phyloP scores from a whole-genome alignment of 2,113 vertebrate genomes.

The Colossoma macropomum region DNA sequence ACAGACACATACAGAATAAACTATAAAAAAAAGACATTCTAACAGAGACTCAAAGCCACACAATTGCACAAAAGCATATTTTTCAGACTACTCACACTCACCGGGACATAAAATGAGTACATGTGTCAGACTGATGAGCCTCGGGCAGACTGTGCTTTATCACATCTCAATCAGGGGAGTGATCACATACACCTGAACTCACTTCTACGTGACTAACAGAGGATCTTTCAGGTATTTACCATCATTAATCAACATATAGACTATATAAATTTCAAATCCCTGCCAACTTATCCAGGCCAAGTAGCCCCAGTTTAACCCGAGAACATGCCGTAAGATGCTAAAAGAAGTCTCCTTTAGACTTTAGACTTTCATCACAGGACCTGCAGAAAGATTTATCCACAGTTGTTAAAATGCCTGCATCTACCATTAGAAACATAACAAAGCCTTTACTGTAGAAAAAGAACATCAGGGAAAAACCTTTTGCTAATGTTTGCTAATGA shows the following conservation, averaged over 20 bases:
- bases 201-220: conserved; percentile 59
- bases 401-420: too few relatives aligned
- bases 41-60: conserved; percentile 44
- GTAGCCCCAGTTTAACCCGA: too few relatives aligned
- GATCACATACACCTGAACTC: conserved; percentile 51
- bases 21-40: conserved; percentile 18
- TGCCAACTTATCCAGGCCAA: neutral
- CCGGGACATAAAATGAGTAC: conserved; percentile 24
- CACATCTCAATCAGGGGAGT: conserved; percentile 69
- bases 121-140: conserved; percentile 46
- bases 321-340: too few relatives aligned
- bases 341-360: too few relatives aligned
- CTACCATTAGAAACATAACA: too few relatives aligned
- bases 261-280: too few relatives aligned
- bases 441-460: too few relatives aligned
- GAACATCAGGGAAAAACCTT: too few relatives aligned
- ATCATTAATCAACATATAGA: conserved; percentile 62
- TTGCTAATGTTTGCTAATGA: too few relatives aligned
- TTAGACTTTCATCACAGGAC: too few relatives aligned
- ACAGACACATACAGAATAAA: conserved; percentile 26
- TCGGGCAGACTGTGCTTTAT: conserved; percentile 61
- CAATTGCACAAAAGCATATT: conserved; percentile 53
- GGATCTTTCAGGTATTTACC: conserved; percentile 37
- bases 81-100: conserved; percentile 1
- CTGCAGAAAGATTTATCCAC: too few relatives aligned